Percentiles rank a stretch among this genome's conserved stretches.
Evolutionary conservation across 2,888 invertebrate genomes (phyloP).

Genomic region (Phyto melanocephala): DNA sequence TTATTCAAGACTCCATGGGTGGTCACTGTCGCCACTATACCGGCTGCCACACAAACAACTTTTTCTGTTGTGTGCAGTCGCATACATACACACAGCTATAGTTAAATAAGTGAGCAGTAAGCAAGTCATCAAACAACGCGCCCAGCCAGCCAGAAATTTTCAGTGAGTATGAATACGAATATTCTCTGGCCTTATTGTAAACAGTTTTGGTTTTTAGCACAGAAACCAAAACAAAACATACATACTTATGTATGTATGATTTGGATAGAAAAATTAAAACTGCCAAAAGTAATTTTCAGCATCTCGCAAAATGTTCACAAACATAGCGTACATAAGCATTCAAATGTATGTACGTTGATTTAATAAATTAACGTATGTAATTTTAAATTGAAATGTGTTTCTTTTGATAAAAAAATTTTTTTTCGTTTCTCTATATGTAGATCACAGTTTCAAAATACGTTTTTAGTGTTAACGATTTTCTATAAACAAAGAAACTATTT

Average conservation of each 20-base stretch:
- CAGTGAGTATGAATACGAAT: neutral
- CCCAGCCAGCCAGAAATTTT: constrained; percentile 3
- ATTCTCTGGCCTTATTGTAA: constrained; percentile 36
- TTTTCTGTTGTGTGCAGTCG: neutral
- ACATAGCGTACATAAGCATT: neutral
- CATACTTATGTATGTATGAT: neutral
- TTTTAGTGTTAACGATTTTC: no score
- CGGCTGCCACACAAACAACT: constrained; percentile 38
- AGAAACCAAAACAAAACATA: neutral
- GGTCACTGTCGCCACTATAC: constrained; percentile 67
- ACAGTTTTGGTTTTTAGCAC: constrained; percentile 32
- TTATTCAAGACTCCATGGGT: constrained; percentile 59
- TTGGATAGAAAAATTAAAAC: neutral
- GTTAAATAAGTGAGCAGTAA: neutral
- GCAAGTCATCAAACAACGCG: constrained; percentile 6
- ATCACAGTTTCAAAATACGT: no score
- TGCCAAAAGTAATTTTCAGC: constrained; percentile 42
- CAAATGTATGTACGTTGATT: neutral
- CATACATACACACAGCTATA: neutral
- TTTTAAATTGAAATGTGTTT: neutral
- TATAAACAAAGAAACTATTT: no score
- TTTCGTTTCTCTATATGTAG: no score
- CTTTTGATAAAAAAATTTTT: neutral
- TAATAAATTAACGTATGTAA: neutral
- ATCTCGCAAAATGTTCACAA: neutral